Conservation (phyloP, 2,888 invertebrate species). For the Norana najaformis region DNA sequence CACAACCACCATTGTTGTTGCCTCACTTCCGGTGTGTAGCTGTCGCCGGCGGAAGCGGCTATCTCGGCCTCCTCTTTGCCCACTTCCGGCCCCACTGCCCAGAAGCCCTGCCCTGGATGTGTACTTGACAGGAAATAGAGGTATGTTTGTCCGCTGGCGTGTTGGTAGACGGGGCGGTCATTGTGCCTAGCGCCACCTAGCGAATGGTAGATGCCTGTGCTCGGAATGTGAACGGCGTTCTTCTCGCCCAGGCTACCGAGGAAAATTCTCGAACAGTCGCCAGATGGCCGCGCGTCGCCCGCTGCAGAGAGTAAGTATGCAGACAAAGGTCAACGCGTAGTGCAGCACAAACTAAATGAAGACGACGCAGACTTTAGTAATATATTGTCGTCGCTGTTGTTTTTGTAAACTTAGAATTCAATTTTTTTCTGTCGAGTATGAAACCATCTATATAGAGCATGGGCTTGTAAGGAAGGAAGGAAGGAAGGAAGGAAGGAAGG, state of each 20-base stretch:
- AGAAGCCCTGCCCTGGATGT: neutral
- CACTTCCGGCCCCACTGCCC: slow-evolving; percentile 21
- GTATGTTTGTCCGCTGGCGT: neutral
- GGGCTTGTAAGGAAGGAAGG: too few species aligned
- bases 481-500: too few species aligned
- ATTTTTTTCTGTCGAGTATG: too few species aligned
- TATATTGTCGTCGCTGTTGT: neutral
- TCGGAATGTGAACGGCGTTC: neutral
- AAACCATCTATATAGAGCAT: too few species aligned
- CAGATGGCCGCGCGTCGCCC: neutral
- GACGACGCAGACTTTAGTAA: neutral
- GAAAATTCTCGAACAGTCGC: neutral
- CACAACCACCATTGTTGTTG: slow-evolving; percentile 19
- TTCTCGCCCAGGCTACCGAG: neutral
- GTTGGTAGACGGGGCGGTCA: neutral
- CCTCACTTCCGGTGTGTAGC: slow-evolving; percentile 21
- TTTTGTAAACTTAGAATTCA: too few species aligned
- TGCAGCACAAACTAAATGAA: neutral
- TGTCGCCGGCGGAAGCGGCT: neutral
- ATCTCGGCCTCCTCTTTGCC: neutral
- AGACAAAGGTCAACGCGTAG: too few species aligned
- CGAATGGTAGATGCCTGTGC: slow-evolving; percentile 10
- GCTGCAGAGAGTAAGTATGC: neutral
- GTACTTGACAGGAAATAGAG: neutral
- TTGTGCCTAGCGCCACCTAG: neutral